These are phyloP conservation scores for Delia radicum DNA, from an alignment of 1,140 invertebrate genomes.

Conservation along the genomic window DNA sequence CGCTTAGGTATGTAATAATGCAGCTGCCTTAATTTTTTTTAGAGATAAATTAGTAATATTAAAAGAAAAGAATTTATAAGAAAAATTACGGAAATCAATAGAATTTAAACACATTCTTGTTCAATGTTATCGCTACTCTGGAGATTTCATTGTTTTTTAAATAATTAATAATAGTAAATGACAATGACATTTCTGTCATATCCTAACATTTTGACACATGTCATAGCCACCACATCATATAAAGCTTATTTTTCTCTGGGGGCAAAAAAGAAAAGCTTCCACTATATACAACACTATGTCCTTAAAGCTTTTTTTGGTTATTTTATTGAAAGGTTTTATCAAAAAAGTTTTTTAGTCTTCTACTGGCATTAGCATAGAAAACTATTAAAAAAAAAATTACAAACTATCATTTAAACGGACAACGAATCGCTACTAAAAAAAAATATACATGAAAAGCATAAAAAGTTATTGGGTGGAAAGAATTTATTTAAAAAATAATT, in stretches of 20 bases:
- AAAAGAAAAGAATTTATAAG: neutral
- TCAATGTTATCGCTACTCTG: neutral
- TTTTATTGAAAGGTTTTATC: neutral
- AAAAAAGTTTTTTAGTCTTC: conserved; percentile 7
- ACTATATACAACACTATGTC: neutral
- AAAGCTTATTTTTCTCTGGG: neutral
- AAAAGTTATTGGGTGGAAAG: neutral
- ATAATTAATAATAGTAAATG: neutral
- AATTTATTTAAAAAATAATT: too few species aligned
- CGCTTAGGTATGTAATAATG: neutral
- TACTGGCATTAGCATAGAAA: conserved; percentile 6
- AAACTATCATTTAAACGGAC: conserved; percentile 1
- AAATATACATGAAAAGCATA: neutral
- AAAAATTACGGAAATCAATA: neutral
- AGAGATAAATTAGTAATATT: neutral
- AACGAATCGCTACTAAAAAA: conserved; percentile 12
- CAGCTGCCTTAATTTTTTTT: neutral
- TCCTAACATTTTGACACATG: conserved; percentile 9
- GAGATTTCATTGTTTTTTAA: neutral
- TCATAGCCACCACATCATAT: neutral
- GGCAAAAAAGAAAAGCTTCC: neutral
- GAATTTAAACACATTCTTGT: neutral
- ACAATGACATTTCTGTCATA: conserved; percentile 20
- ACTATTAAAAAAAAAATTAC: neutral
- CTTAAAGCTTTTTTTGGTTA: conserved; percentile 4